These are phyloP conservation scores for Vulpes lagopus DNA, from an alignment of 2,113 vertebrate genomes.

Conservation along the genomic window DNA sequence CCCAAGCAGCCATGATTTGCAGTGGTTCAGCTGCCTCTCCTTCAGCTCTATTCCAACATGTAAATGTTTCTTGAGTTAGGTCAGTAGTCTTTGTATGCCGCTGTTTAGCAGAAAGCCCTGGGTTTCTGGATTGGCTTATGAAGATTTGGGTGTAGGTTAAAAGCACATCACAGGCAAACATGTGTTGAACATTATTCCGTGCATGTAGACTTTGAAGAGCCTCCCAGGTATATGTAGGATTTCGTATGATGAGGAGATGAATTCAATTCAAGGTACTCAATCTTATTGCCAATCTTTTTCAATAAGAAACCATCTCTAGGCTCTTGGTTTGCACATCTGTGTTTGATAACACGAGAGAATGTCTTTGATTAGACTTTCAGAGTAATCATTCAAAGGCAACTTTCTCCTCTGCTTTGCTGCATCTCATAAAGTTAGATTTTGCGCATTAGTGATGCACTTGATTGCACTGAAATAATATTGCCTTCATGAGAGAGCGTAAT, in stretches of 20 bases:
- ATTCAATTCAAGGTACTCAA: constrained; percentile 81
- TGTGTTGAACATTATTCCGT: constrained; percentile 82
- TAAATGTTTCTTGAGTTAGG: constrained; percentile 58
- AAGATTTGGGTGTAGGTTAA: constrained; percentile 72
- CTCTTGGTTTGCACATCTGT: constrained; percentile 84
- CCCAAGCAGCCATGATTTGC: background rate
- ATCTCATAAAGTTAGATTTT: constrained; percentile 85
- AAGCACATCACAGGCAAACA: constrained; percentile 70
- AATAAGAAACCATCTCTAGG: constrained; percentile 79
- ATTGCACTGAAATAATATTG: constrained; percentile 82
- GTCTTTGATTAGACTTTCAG: constrained; percentile 87
- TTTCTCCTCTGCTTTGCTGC: constrained; percentile 78
- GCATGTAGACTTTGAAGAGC: constrained; percentile 80
- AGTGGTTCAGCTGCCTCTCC: background rate
- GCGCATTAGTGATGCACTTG: constrained; percentile 83
- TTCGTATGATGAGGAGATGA: constrained; percentile 81
- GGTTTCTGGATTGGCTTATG: constrained; percentile 76
- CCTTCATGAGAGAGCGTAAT: constrained; percentile 78
- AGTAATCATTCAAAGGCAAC: constrained; percentile 83
- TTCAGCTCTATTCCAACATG: background rate
- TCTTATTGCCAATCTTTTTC: constrained; percentile 83
- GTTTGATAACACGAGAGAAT: constrained; percentile 87
- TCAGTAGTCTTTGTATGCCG: constrained; percentile 50
- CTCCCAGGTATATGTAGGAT: constrained; percentile 81
- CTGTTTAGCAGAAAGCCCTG: constrained; percentile 54